Evolutionary conservation across 2,888 invertebrate species (phyloP), one percentile per base, ranked within the genome.

Genomic region (Mesorhabditis spiculigera): DNA sequence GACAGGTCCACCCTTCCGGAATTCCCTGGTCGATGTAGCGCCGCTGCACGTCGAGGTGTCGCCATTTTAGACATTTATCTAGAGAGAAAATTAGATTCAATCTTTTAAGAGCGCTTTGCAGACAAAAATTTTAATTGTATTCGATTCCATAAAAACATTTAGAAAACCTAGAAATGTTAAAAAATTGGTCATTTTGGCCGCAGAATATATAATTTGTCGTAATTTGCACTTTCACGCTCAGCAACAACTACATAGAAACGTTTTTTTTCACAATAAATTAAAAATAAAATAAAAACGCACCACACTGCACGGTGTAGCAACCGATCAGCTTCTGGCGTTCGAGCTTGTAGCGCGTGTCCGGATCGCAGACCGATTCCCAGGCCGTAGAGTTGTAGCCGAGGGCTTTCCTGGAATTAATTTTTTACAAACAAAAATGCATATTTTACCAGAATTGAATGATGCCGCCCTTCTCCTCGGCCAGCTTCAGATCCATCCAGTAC

Each of bases 401-500:
- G n/a, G 10, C 58, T 50, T 13, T 10, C 10, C 58, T 10, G 3
- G 58, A 10, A 50, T 50, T 2, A 10, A 50, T 13, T 10, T 50
- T 1, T 10, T 13, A 50, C 1, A 13, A 3, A 3, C 3, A 50
- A 50, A 50, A 3, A 50, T 50, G 1, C 2, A 10, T 50, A 50
- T 28, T 28, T 28, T 28, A 50, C 58, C 58, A 50, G 58, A 50
- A 50, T 50, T n/a, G 10, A 50, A n/a, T n/a, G 8, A n/a, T 10
- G n/a, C 58, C 58, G 8, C 58, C 58, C n/a, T 50, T 10, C 8
- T 50, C n/a, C 3, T 10, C 8, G 3, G n/a, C n/a, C n/a, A 50
- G 58, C n/a, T 50, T 10, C 58, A 50, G 10, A 50, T 50, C 58
- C 8, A 50, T 13, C 87, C 87, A 88, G 76, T 88, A 88, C 75